Percentiles rank a stretch among this genome's conserved stretches.
Evolutionary conservation across 2,113 vertebrate genomes (phyloP).

Genomic region (Paralichthys olivaceus): DNA sequence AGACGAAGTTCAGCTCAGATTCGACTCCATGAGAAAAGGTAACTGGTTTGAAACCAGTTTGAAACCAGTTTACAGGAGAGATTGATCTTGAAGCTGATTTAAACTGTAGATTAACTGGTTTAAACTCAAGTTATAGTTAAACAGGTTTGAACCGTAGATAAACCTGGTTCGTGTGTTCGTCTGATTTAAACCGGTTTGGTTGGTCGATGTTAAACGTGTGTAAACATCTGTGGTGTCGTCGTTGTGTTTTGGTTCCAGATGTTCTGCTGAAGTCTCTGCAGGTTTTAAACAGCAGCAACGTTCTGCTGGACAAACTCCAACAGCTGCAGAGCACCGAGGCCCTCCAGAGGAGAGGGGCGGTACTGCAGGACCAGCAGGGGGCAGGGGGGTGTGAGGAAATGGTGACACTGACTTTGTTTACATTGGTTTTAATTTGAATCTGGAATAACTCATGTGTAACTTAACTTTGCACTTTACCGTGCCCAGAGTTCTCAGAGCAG

Average conservation of each 20-base stretch:
- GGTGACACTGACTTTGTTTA: background rate
- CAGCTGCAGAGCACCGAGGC: conserved; percentile 85
- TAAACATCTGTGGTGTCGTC: no score
- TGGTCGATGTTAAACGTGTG: no score
- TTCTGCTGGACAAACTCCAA: conserved; percentile 88
- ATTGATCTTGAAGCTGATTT: no score
- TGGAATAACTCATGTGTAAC: no score
- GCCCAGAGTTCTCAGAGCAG: conserved; percentile 31
- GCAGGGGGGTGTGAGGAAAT: background rate
- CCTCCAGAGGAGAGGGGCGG: conserved; percentile 77
- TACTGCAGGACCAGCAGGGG: conserved; percentile 50
- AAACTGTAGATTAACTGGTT: no score
- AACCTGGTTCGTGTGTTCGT: no score
- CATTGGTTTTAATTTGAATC: no score
- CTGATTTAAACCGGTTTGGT: background rate
- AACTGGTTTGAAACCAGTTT: background rate
- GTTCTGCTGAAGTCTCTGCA: conserved; percentile 89
- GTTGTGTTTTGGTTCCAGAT: conserved; percentile 72
- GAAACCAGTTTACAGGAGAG: background rate
- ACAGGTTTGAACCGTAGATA: background rate
- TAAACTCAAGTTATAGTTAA: no score
- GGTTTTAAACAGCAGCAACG: conserved; percentile 88
- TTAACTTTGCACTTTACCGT: no score
- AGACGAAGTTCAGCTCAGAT: conserved; percentile 79
- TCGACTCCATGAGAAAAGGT: conserved; percentile 86